Evolutionary conservation across 1,140 invertebrate genomes (phyloP).

Genomic region (Lordiphosa stackelbergi): DNA sequence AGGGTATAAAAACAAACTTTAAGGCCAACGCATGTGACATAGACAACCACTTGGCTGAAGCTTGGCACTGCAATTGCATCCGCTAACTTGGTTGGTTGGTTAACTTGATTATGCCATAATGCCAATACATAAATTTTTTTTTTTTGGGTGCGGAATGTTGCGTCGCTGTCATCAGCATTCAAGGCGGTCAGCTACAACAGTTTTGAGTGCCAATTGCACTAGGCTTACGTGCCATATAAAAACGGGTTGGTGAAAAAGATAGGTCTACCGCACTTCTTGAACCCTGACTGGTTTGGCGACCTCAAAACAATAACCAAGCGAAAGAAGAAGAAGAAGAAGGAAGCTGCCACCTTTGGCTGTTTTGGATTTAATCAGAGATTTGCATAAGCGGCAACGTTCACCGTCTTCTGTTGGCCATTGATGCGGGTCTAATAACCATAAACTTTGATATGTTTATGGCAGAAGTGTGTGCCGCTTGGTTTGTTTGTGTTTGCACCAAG

Average conservation of each 20-base stretch:
- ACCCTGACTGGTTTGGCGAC: slow-evolving; percentile 56
- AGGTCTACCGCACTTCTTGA: slow-evolving; percentile 19
- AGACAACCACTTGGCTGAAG: slow-evolving; percentile 54
- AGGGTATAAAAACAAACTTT: slow-evolving; percentile 25
- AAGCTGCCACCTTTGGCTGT: slow-evolving; percentile 6
- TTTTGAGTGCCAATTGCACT: slow-evolving; percentile 63
- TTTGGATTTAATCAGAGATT: slow-evolving; percentile 39
- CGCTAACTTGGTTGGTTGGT: slow-evolving; percentile 45
- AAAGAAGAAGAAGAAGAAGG: slow-evolving; percentile 4
- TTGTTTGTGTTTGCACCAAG: slow-evolving; percentile 22
- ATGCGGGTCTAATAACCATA: slow-evolving; percentile 62
- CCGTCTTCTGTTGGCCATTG: slow-evolving; percentile 18
- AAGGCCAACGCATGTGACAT: slow-evolving; percentile 52
- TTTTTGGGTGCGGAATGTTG: slow-evolving; percentile 46
- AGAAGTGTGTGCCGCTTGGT: slow-evolving; percentile 34
- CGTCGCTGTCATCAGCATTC: slow-evolving; percentile 67
- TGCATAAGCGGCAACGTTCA: slow-evolving; percentile 43
- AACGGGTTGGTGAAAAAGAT: slow-evolving; percentile 34
- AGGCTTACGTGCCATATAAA: slow-evolving; percentile 46
- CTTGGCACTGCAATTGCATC: slow-evolving; percentile 46
- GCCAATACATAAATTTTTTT: slow-evolving; percentile 22
- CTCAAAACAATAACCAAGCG: not conserved
- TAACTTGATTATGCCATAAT: slow-evolving; percentile 67
- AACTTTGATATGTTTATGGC: slow-evolving; percentile 71
- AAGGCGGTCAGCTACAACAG: slow-evolving; percentile 61